These are phyloP conservation scores for Equus przewalskii DNA, from an alignment of 2,113 vertebrate species.

Conservation along the genomic window DNA sequence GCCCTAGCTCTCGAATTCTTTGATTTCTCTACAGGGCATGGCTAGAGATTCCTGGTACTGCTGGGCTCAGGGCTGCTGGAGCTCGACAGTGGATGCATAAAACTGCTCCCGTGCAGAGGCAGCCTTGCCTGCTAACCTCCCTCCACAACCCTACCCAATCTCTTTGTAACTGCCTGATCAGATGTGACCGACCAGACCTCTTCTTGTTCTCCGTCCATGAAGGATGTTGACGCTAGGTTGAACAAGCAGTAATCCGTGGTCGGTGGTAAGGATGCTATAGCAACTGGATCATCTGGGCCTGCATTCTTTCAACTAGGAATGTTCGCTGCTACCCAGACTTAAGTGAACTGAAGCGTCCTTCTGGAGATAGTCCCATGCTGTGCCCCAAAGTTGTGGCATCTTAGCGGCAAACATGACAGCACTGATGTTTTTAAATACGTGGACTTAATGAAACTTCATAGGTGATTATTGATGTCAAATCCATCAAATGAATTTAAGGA, in stretches of 20 bases:
- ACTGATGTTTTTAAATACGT: not conserved
- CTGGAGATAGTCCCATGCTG: not conserved
- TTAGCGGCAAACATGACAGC: not conserved
- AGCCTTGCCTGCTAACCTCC: not conserved
- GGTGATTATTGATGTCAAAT: not conserved
- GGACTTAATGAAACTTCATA: not conserved
- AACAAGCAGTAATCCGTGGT: not conserved
- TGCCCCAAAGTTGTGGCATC: too few relatives aligned
- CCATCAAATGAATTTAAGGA: not conserved
- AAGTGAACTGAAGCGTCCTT: not conserved
- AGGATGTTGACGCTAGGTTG: not conserved
- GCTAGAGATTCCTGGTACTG: not conserved
- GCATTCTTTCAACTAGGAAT: not conserved
- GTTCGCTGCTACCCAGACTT: not conserved
- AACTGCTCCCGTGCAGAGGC: not conserved
- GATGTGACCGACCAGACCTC: not conserved
- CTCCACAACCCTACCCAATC: accelerated
- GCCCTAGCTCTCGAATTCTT: constrained; percentile 63
- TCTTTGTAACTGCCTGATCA: not conserved
- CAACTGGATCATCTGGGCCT: accelerated
- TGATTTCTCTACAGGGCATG: constrained; percentile 58
- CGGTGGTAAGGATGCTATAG: not conserved
- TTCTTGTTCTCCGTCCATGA: not conserved
- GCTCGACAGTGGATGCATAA: accelerated
- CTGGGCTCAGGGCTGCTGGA: not conserved